phyloP scores from a whole-genome alignment of 2,797 vertebrate genomes.

The Pipistrellus pygmaeus region DNA sequence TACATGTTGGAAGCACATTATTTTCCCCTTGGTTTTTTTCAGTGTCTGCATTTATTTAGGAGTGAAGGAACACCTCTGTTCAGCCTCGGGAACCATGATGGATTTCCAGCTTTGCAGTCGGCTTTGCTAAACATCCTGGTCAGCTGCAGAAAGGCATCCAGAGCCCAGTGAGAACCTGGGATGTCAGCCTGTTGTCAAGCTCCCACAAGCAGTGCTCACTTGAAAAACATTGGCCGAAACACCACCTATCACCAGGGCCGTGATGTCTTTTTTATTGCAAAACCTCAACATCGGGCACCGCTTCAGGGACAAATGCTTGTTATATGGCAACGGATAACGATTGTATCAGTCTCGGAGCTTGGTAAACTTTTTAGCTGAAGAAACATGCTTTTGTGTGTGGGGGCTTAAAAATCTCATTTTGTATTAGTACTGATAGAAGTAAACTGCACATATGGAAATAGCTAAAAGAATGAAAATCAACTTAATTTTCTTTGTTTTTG shows the following conservation, averaged over 20 bases:
- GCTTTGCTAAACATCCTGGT: not conserved
- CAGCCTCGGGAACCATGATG: not conserved
- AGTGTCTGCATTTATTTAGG: conserved; percentile 18
- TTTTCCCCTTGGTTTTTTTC: not conserved
- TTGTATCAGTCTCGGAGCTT: conserved; percentile 31
- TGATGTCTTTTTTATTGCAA: not conserved
- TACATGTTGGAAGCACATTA: not conserved
- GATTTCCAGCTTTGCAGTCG: conserved; percentile 3
- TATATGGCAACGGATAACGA: not conserved
- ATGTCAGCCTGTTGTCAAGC: not conserved
- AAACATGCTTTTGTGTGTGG: not conserved
- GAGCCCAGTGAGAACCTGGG: not conserved
- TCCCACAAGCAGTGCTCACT: not conserved
- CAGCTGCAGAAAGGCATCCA: not conserved
- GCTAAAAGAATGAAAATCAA: conserved; percentile 2
- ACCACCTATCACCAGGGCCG: not conserved
- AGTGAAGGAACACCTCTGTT: conserved; percentile 37
- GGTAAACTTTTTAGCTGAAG: conserved; percentile 44
- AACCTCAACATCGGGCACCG: conserved; percentile 25
- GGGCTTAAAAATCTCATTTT: not conserved
- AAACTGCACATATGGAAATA: not conserved
- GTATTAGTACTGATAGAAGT: not conserved
- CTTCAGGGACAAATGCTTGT: not conserved
- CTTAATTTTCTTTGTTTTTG: not conserved
- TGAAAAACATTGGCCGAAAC: not conserved